Evolutionary conservation across 2,113 vertebrate genomes (phyloP).

Genomic region (Scomber japonicus): DNA sequence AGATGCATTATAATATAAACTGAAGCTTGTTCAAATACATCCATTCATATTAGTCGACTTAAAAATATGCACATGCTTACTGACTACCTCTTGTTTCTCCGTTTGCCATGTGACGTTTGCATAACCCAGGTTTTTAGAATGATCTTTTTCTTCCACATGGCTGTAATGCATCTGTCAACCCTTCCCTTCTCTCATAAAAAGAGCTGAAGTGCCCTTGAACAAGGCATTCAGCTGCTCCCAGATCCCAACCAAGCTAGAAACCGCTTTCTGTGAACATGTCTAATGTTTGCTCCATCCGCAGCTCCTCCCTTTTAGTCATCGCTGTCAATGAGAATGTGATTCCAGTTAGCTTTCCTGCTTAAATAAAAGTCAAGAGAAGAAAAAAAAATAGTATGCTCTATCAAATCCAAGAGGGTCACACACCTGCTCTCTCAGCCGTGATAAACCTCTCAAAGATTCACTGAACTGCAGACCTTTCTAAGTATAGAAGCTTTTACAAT

Average conservation of each 20-base stretch:
- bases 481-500: conserved; percentile 53
- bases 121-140: neutral
- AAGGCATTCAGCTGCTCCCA: neutral
- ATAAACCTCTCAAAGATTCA: conserved; percentile 36
- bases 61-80: too few species aligned
- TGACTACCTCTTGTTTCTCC: too few species aligned
- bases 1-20: too few species aligned
- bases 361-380: neutral
- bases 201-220: neutral
- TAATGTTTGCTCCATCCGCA: neutral
- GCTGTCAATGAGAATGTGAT: conserved; percentile 23
- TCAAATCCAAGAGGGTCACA: conserved; percentile 49
- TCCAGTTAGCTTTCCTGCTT: neutral
- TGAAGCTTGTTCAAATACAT: too few species aligned
- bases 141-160: neutral
- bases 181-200: neutral
- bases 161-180: neutral
- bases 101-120: too few species aligned
- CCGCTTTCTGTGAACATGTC: neutral
- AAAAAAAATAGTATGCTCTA: conserved; percentile 3
- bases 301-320: neutral
- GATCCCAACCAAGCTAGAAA: neutral
- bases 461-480: conserved; percentile 31
- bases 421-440: conserved; percentile 48
- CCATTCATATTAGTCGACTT: too few species aligned